Conservation (phyloP, 2,797 vertebrate species). For the Holocentrus rufus region DNA sequence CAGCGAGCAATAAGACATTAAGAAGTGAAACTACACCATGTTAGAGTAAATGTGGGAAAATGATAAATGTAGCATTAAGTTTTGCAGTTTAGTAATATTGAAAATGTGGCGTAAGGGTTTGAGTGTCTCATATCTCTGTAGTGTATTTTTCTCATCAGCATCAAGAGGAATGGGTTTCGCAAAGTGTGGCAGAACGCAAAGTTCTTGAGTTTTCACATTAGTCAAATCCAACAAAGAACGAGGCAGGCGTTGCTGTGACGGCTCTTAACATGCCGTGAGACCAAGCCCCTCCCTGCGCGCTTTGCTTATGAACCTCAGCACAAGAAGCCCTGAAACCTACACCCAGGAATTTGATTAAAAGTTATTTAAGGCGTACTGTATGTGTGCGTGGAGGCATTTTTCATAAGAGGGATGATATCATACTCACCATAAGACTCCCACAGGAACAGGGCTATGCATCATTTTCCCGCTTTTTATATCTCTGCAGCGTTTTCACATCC, state of each 20-base stretch:
- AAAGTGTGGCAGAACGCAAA: neutral
- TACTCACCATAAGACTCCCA: conserved; percentile 73
- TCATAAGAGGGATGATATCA: conserved; percentile 80
- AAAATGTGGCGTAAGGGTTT: no score
- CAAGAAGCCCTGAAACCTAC: conserved; percentile 66
- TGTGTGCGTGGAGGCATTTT: conserved; percentile 66
- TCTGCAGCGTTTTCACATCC: conserved; percentile 69
- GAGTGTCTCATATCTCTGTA: no score
- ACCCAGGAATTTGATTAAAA: conserved; percentile 79
- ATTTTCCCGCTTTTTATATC: conserved; percentile 71
- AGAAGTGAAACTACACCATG: neutral
- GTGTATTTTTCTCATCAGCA: no score
- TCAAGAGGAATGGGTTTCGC: neutral
- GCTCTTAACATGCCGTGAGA: conserved; percentile 47
- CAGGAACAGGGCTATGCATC: conserved; percentile 73
- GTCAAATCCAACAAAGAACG: conserved; percentile 8
- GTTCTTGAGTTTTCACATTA: conserved; percentile 17
- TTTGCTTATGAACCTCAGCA: conserved; percentile 68
- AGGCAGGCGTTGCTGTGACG: conserved; percentile 17
- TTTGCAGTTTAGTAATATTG: no score
- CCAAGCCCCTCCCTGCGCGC: conserved; percentile 56
- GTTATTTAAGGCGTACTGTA: conserved; percentile 70
- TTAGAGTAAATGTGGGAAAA: no score
- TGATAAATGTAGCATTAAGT: no score
- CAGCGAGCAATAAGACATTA: neutral